Percentiles rank a stretch among this genome's conserved stretches.
Conservation (phyloP, 2,797 vertebrate species). For the Enteromius radiatus region DNA sequence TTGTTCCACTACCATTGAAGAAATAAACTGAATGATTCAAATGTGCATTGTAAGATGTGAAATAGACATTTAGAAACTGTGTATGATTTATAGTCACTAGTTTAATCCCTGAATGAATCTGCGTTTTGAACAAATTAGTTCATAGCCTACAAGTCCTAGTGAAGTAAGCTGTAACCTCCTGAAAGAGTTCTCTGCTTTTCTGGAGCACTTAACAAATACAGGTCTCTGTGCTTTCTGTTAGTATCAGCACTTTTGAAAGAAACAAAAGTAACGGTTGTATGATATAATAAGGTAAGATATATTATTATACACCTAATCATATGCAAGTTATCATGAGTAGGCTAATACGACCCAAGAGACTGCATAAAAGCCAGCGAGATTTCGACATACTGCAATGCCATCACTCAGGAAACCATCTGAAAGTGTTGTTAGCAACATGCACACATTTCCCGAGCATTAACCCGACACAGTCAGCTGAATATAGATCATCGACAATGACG, state of each 20-base stretch:
- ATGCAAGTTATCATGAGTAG: background rate
- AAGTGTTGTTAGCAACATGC: conserved; percentile 26
- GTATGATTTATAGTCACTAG: background rate
- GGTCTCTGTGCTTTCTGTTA: background rate
- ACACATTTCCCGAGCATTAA: conserved; percentile 22
- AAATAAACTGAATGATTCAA: background rate
- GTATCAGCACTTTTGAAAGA: background rate
- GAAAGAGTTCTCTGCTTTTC: background rate
- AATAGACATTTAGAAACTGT: background rate
- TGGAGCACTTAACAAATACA: too few species aligned
- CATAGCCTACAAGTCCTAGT: background rate
- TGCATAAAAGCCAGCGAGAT: background rate
- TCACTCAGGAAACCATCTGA: conserved; percentile 9
- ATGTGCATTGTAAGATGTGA: background rate
- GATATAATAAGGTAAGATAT: background rate
- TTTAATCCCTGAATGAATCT: background rate
- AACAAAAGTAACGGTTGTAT: background rate
- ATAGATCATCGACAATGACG: conserved; percentile 49
- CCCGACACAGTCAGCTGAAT: conserved; percentile 39
- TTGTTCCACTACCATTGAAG: background rate
- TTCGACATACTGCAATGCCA: background rate
- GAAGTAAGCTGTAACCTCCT: background rate
- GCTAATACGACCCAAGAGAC: conserved; percentile 1
- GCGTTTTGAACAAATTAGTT: background rate
- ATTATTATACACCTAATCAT: background rate